Evolutionary conservation across 2,888 invertebrate genomes (phyloP).

Genomic region (Cataglyphis albicans): DNA sequence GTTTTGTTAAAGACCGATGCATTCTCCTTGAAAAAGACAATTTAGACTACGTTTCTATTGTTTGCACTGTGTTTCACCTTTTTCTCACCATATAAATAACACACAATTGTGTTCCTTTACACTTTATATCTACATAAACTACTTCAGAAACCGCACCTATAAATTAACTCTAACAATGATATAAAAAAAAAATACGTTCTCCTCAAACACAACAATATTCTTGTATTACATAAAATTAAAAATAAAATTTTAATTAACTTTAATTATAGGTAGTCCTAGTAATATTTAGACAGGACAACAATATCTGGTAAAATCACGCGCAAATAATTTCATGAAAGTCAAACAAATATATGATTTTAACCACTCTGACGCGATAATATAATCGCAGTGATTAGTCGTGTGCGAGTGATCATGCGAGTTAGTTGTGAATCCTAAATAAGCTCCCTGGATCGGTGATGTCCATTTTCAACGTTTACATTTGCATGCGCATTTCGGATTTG

Average conservation of each 20-base stretch:
- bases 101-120: conserved; percentile 36
- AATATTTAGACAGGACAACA: neutral
- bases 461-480: conserved; percentile 38
- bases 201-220: neutral
- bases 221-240: conserved; percentile 7
- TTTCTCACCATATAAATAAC: conserved; percentile 50
- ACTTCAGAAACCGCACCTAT: neutral
- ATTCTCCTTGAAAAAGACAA: conserved; percentile 36
- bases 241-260: conserved; percentile 34
- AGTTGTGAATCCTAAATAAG: conserved; percentile 39
- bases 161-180: conserved; percentile 32
- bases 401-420: conserved; percentile 1
- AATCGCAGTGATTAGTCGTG: conserved; percentile 2
- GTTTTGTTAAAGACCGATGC: conserved; percentile 22
- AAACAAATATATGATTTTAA: conserved; percentile 40
- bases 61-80: conserved; percentile 16
- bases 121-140: neutral
- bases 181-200: neutral
- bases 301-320: conserved; percentile 11
- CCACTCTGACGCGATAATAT: conserved; percentile 8
- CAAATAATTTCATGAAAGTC: conserved; percentile 35
- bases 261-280: neutral
- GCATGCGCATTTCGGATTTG: neutral
- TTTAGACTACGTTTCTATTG: conserved; percentile 24
- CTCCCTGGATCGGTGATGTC: conserved; percentile 18